Evolutionary conservation across 1,140 invertebrate species (phyloP).

Genomic region (Pseudomyrmex flavicornis): DNA sequence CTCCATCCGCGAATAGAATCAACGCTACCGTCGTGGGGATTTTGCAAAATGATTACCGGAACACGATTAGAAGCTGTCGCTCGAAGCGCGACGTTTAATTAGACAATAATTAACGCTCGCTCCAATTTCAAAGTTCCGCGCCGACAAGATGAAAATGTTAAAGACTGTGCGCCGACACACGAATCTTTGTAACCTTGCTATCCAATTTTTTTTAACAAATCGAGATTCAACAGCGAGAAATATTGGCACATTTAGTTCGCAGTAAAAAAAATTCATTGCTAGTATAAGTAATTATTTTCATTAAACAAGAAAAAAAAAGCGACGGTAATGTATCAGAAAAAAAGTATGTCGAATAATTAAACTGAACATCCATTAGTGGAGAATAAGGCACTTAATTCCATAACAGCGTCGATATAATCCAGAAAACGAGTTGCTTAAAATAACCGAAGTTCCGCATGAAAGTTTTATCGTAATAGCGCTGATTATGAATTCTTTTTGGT

Average conservation of each 20-base stretch:
- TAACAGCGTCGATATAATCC: conserved; percentile 15
- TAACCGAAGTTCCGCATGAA: not conserved
- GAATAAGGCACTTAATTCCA: not conserved
- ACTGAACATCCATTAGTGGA: not conserved
- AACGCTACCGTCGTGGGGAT: conserved; percentile 47
- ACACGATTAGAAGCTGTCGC: conserved; percentile 71
- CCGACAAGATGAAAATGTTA: conserved; percentile 10
- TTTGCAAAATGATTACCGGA: conserved; percentile 54
- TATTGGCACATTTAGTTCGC: too few species aligned
- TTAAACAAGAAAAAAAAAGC: not conserved
- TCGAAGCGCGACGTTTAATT: conserved; percentile 70
- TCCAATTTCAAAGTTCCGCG: conserved; percentile 70
- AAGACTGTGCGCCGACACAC: not conserved
- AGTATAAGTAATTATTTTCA: not conserved
- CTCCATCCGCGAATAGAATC: conserved; percentile 44
- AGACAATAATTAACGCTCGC: conserved; percentile 72
- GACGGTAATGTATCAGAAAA: too few species aligned
- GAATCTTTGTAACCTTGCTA: not conserved
- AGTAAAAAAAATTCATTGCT: too few species aligned
- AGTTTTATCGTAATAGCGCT: conserved; percentile 23
- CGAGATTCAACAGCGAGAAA: too few species aligned
- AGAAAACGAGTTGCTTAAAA: conserved; percentile 16
- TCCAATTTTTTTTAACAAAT: not conserved
- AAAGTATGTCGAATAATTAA: conserved; percentile 26
- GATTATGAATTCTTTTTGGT: conserved; percentile 21